These are phyloP conservation scores for Schizopygopsis pylzovi DNA, from an alignment of 2,797 vertebrate genomes.

Conservation along the genomic window DNA sequence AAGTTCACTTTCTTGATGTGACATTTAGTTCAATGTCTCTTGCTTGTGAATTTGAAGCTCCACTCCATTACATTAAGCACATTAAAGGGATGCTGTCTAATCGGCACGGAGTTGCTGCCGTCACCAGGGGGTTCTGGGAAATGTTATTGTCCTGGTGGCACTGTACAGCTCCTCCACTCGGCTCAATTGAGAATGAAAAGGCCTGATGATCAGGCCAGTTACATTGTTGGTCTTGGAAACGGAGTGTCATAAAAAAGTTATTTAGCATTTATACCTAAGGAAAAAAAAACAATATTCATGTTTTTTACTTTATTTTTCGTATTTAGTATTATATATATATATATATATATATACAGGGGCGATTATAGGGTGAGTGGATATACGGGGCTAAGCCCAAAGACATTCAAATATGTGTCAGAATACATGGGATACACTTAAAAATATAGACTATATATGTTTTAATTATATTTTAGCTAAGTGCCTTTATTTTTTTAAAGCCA, in stretches of 20 bases:
- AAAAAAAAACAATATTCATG: too few relatives aligned
- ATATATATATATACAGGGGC: too few relatives aligned
- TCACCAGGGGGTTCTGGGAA: constrained; percentile 54
- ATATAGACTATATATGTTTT: too few relatives aligned
- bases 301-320: too few relatives aligned
- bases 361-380: too few relatives aligned
- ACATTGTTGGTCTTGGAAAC: constrained; percentile 6
- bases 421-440: too few relatives aligned
- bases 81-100: constrained; percentile 51
- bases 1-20: background rate
- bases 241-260: background rate
- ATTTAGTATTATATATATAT: too few relatives aligned
- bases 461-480: too few relatives aligned
- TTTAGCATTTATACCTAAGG: too few relatives aligned
- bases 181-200: background rate
- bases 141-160: constrained; percentile 52
- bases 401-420: too few relatives aligned
- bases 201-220: constrained; percentile 32
- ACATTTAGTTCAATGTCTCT: background rate
- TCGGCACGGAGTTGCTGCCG: constrained; percentile 52
- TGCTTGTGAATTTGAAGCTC: constrained; percentile 45
- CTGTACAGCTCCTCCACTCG: constrained; percentile 13
- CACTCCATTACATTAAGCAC: constrained; percentile 10
- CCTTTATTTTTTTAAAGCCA: too few relatives aligned
- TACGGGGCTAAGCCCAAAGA: too few relatives aligned